phyloP scores from a whole-genome alignment of 2,888 invertebrate genomes.

The Nyleta sp. region DNA sequence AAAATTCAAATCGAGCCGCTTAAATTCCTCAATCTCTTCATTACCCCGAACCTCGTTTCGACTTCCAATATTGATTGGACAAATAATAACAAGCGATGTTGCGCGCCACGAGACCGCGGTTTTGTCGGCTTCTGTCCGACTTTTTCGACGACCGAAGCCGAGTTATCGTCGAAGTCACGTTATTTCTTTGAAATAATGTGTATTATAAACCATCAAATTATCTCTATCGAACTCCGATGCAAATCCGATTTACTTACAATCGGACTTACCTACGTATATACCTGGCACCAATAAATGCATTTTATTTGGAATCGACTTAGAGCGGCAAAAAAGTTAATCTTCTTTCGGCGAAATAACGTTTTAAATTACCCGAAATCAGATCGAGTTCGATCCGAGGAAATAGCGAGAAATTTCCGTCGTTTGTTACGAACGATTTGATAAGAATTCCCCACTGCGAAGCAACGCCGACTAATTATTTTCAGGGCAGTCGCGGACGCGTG shows the following conservation, averaged over 20 bases:
- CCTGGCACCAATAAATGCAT: conserved; percentile 27
- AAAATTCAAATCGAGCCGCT: background rate
- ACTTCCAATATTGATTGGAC: conserved; percentile 23
- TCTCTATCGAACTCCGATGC: conserved; percentile 20
- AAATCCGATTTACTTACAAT: conserved; percentile 44
- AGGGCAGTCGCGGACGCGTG: conserved; percentile 23
- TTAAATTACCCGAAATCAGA: conserved; percentile 32
- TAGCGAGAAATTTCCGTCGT: conserved; percentile 18
- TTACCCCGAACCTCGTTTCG: conserved; percentile 10
- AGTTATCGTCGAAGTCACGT: conserved; percentile 20
- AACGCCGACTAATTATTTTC: conserved; percentile 43
- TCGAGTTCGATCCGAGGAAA: conserved; percentile 1
- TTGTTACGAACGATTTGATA: conserved; percentile 17
- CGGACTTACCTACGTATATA: conserved; percentile 15
- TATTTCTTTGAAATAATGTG: conserved; percentile 31
- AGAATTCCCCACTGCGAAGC: conserved; percentile 14
- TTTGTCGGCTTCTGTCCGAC: background rate
- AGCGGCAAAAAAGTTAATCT: conserved; percentile 37
- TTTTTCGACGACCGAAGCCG: conserved; percentile 6
- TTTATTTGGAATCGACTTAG: conserved; percentile 38
- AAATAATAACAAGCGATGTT: conserved; percentile 8
- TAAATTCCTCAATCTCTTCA: conserved; percentile 15
- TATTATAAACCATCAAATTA: conserved; percentile 33
- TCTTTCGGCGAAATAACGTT: conserved; percentile 32
- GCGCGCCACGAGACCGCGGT: background rate